These are phyloP conservation scores for Phytoseiulus persimilis DNA, from an alignment of 2,888 invertebrate species.

Conservation along the genomic window DNA sequence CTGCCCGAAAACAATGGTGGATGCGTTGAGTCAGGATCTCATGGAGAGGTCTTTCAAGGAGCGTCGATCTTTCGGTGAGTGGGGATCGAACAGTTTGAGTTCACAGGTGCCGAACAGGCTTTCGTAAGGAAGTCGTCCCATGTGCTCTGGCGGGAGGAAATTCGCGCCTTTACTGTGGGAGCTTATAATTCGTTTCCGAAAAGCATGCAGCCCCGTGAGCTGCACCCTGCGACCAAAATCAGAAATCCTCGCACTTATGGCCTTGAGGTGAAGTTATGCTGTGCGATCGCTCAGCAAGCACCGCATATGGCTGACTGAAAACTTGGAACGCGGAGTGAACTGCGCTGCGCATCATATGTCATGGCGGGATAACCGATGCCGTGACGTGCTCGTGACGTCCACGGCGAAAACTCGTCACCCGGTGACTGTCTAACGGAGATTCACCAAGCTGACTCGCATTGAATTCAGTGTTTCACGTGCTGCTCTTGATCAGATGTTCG, in stretches of 20 bases:
- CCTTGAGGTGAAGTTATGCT: background rate
- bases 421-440: background rate
- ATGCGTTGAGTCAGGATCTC: constrained; percentile 9
- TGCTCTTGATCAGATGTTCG: background rate
- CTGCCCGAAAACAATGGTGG: background rate
- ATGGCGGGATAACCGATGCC: background rate
- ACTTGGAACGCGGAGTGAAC: background rate
- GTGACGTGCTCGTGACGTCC: background rate
- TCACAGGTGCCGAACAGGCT: background rate
- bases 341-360: background rate
- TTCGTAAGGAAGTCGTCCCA: background rate
- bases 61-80: constrained; percentile 47
- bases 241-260: background rate
- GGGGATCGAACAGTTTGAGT: background rate
- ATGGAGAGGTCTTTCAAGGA: constrained; percentile 47
- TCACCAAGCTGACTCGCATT: background rate
- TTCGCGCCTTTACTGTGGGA: too few relatives aligned
- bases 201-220: background rate
- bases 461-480: background rate
- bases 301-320: background rate
- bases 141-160: too few relatives aligned
- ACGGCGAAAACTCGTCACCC: background rate
- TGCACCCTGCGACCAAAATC: background rate
- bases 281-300: background rate
- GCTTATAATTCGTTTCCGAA: too few relatives aligned